Percentiles rank a stretch among this genome's conserved stretches.
Conservation (phyloP, 2,888 invertebrate species). For the Ophonus ardosiacus region DNA sequence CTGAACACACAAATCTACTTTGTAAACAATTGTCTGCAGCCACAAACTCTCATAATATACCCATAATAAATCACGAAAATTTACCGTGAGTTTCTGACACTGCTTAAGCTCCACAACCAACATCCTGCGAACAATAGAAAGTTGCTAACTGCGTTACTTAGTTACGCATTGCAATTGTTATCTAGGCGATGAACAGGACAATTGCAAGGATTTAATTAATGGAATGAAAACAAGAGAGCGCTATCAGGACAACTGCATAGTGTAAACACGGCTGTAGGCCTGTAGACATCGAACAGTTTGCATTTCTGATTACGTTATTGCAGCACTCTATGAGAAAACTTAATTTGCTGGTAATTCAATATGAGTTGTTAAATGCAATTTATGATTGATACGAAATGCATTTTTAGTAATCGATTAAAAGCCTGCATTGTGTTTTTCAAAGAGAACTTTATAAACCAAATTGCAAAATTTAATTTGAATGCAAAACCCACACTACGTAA, state of each 20-base stretch:
- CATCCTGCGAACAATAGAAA: slow-evolving; percentile 1
- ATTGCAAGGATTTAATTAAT: slow-evolving; percentile 48
- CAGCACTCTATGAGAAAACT: slow-evolving; percentile 8
- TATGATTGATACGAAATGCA: too few relatives aligned
- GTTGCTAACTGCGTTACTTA: slow-evolving; percentile 19
- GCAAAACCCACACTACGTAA: too few relatives aligned
- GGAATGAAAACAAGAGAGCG: slow-evolving; percentile 43
- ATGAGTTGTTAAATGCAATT: too few relatives aligned
- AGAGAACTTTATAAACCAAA: too few relatives aligned
- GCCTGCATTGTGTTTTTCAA: too few relatives aligned
- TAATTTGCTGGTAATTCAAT: slow-evolving; percentile 5
- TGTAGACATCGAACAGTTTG: slow-evolving; percentile 24
- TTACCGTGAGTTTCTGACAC: slow-evolving; percentile 21
- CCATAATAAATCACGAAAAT: slow-evolving; percentile 36
- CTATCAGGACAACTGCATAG: slow-evolving; percentile 34
- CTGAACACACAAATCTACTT: slow-evolving; percentile 16
- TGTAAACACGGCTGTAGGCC: slow-evolving; percentile 17
- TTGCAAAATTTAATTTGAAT: too few relatives aligned
- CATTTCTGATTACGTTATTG: slow-evolving; percentile 24
- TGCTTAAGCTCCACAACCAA: slow-evolving; percentile 21
- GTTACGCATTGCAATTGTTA: slow-evolving; percentile 52
- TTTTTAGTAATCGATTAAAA: too few relatives aligned
- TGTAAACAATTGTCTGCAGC: slow-evolving; percentile 37
- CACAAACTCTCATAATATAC: slow-evolving; percentile 22
- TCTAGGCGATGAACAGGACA: slow-evolving; percentile 19